Base-by-base conservation (phyloP, 2,888 invertebrate species). In the Ormyrus nitidulus region DNA sequence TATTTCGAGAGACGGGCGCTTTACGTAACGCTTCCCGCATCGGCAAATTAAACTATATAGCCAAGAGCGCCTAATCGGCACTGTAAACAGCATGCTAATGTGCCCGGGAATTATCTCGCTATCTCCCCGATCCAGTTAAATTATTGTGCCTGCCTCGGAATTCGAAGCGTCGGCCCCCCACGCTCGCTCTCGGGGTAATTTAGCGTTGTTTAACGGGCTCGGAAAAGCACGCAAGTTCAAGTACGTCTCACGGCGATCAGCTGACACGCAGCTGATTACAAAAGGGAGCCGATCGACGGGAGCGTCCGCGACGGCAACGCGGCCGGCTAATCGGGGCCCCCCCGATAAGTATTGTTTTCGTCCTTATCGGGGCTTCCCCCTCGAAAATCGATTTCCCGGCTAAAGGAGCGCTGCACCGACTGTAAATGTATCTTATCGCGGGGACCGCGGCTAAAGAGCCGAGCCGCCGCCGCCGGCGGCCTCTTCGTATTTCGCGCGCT, bases 231-330 rank as follows among this genome's bases (percentile, higher is more conserved):
- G 71, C 75, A 81, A 65, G 61, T 77, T 82, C 79, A 79, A 79
- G 76, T 79, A 70, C 74, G 77, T 66, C 79, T 81, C 65, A 4
- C n/a, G 13, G 19, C 54, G 58, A 59, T 71, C 77, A 77, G 77
- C 65, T 75, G 71, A 64, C 64, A 71, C 8, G 8, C 68, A 77
- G 61, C 69, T 61, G 68, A 68, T 76, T 51, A 44, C 69, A 69
- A 69, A 69, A 56, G 69, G 56, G 69, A 69, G 34, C 34, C 46
- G 53, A 66, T 34, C 11, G 58, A 58, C 11, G 19, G 19, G 19
- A 19, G 19, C 19, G 19, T 19, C 53, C 2, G 9, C 56, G 10
- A 11, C 11, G n/a, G 1, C 46, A 58, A 58, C 48, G 58, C n/a
- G 51, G 51, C 7, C 10, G n/a, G 34, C 34, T 34, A 34, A 34